These are phyloP conservation scores for Baryphthengus martii DNA, from an alignment of 2,113 vertebrate species.

Conservation along the genomic window DNA sequence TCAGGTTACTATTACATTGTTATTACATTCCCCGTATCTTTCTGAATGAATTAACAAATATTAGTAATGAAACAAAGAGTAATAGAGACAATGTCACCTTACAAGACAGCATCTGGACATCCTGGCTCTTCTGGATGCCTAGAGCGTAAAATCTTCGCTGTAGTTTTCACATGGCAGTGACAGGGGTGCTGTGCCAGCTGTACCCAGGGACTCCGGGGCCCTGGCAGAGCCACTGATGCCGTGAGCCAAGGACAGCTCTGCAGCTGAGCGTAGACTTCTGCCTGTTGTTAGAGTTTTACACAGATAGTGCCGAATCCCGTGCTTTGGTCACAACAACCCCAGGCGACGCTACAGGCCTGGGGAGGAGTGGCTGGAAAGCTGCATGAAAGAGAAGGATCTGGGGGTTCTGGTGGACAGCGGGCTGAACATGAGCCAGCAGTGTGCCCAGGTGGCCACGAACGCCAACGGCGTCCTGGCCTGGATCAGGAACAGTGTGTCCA, in stretches of 20 bases:
- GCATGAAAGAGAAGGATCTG: no score
- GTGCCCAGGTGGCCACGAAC: no score
- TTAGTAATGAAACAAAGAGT: neutral
- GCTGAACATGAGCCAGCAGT: no score
- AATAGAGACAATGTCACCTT: neutral
- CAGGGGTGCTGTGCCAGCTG: neutral
- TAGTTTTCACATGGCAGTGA: neutral
- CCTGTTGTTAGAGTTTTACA: neutral
- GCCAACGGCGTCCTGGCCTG: no score
- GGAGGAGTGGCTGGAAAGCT: no score
- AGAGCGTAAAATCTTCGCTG: fast-evolving
- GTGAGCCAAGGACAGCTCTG: neutral
- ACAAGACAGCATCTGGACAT: neutral
- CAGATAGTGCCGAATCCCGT: no score
- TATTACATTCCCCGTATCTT: neutral
- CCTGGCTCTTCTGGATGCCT: neutral
- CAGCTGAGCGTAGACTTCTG: neutral
- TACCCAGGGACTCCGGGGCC: neutral
- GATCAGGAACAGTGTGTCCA: no score
- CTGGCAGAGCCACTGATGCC: neutral
- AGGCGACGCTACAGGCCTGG: no score
- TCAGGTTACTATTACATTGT: neutral
- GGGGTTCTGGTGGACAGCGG: no score
- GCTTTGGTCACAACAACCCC: no score
- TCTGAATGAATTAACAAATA: neutral